Evolutionary conservation across 1,140 invertebrate genomes (phyloP).

Genomic region (Littorina saxatilis): DNA sequence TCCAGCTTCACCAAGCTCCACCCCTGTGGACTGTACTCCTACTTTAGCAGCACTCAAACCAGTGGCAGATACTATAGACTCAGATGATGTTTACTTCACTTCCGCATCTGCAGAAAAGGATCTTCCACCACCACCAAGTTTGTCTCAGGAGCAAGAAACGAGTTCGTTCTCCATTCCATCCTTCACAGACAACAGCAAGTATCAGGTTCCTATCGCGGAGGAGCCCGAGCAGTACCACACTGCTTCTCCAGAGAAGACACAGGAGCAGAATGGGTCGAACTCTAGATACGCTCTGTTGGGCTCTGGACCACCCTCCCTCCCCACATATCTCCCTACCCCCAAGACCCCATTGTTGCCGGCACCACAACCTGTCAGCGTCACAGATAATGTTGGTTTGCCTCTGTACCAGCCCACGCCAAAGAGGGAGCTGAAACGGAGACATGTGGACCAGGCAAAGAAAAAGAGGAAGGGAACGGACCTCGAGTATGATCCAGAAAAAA

Average conservation of each 20-base stretch:
- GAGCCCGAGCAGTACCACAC: constrained; percentile 12
- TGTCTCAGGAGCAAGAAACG: neutral
- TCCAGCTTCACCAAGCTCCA: neutral
- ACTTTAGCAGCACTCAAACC: neutral
- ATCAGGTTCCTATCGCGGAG: constrained; percentile 14
- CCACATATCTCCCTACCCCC: constrained; percentile 23
- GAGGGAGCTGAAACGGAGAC: constrained; percentile 78
- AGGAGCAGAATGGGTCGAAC: neutral
- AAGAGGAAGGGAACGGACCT: constrained; percentile 45
- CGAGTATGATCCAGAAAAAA: constrained; percentile 69
- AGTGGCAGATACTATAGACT: neutral
- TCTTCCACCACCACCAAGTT: neutral
- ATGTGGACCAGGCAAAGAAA: constrained; percentile 33
- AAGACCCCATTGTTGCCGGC: constrained; percentile 43
- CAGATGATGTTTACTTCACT: neutral
- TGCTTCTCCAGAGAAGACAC: neutral
- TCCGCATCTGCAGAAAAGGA: neutral
- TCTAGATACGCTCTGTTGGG: neutral
- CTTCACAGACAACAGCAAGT: constrained; percentile 30
- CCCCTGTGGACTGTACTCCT: neutral
- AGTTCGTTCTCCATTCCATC: constrained; percentile 23
- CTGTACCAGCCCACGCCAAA: constrained; percentile 82
- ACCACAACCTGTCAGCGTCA: constrained; percentile 11
- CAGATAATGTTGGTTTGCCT: constrained; percentile 69
- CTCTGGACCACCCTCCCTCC: neutral